phyloP scores from a whole-genome alignment of 2,113 vertebrate genomes.

The Callipepla californica region DNA sequence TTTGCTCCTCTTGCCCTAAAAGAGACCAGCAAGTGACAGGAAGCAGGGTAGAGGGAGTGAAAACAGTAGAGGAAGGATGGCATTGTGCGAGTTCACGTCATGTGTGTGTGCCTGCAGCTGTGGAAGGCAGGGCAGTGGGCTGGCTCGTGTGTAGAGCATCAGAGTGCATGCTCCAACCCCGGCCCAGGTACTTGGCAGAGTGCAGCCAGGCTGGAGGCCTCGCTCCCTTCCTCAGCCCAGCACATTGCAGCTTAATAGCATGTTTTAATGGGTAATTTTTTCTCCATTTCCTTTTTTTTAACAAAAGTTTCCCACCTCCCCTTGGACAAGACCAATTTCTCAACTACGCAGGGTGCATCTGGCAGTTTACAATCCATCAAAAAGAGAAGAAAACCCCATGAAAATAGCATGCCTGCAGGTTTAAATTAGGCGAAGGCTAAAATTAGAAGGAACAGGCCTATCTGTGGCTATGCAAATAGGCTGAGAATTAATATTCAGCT shows the following conservation, averaged over 20 bases:
- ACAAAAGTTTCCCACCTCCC: neutral
- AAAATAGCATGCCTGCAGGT: conserved; percentile 35
- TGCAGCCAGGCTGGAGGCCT: neutral
- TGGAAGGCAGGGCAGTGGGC: rapidly evolving
- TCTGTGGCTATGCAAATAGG: neutral
- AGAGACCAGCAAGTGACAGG: neutral
- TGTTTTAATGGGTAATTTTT: neutral
- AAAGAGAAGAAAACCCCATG: neutral
- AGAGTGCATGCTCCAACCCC: neutral
- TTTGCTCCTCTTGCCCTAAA: too few species aligned
- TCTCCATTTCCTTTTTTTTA: neutral
- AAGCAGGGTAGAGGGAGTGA: neutral
- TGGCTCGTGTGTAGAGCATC: neutral
- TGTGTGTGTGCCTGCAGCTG: neutral
- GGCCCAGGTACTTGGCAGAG: neutral
- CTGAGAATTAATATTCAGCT: conserved; percentile 27
- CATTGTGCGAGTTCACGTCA: neutral
- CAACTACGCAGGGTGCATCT: neutral
- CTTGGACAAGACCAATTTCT: neutral
- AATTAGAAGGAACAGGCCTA: conserved; percentile 38
- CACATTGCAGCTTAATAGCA: neutral
- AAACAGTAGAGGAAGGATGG: neutral
- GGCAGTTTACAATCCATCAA: neutral
- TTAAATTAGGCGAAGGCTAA: conserved; percentile 37
- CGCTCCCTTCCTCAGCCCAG: neutral